Evolutionary conservation across 2,113 vertebrate genomes (phyloP), one percentile per base, ranked within the genome.

Genomic region (Cricetomys ansorgei): DNA sequence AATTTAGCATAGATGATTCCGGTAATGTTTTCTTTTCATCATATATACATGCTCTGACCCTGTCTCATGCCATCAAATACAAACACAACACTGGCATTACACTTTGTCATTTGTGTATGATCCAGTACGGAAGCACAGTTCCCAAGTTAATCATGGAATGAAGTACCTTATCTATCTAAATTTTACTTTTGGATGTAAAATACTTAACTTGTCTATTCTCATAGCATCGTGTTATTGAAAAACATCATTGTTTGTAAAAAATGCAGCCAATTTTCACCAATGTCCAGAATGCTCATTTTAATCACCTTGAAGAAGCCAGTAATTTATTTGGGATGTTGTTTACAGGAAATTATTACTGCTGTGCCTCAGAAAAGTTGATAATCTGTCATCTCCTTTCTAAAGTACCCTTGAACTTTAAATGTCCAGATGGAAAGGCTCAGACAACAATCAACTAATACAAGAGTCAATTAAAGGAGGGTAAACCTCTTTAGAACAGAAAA

Each of bases 401-500:
- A 62, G 31, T 83, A 73, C 79, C 50, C 45, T 80, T 85, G 40
- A 85, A 31, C 12, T 91, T 88, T 55, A 94, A 93, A 92, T 57
- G 55, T 21, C 34, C 69, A 72, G 55, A 5, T 88, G 43, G 88
- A 75, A n/a, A 79, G 25, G 3, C 91, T 64, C 77, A 75, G 27
- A 77, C 37, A 94, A 73, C 80, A 80, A 31, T 67, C 59, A 94
- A 55, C 48, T 62, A 55, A 67, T 34, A 8, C 16, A 64, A 76
- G n/a, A 87, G 90, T 81, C 40, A 93, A 21, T 70, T 81, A 85
- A 93, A 31, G 37, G 83, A 88, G 37, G 1, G 23, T 17, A 92
- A 84, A n/a, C 12, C 25, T 5, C 59, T 75, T 95, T 92, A 96
- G 7, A 93, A 40, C 48, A 65, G 93, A 89, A 67, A 93, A 40